Base-by-base conservation (phyloP, 2,888 invertebrate genomes). In the Thereva unica region DNA sequence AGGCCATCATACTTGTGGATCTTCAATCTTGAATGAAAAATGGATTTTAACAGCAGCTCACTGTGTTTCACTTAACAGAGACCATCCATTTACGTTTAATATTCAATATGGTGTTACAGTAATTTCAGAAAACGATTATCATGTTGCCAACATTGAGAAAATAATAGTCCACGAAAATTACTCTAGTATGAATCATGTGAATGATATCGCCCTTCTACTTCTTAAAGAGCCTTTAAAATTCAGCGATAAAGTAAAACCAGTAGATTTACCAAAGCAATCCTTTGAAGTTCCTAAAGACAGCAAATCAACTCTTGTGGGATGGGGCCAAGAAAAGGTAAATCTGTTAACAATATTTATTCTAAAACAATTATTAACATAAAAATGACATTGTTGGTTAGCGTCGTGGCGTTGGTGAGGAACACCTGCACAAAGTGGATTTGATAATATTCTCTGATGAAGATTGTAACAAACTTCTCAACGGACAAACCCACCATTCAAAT, bases 131-230 rank as follows among this genome's bases (percentile, higher is more conserved):
- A 35, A n/a, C 0, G 75, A 75, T 8, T 69, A 71, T 7, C 78
- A 77, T 70, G 71, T 78, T 6, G 72, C 74, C 4, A 37, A 66
- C 0, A 71, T 80, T 4, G 71, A 73, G 41, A 71, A 72, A 3
- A 72, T 79, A 12, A 74, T 81, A n/a, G 70, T 72, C 35, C 83
- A 82, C 49, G 75, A 78, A 6, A n/a, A 54, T 0, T 83, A 78
- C 71, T 72, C 71, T 0, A 3, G 0, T 4, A 67, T 69, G 0
- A 69, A 69, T 6, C 76, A 76, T 55, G 78, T 80, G 66, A 81
- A 81, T 66, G 83, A 83, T 44, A 78, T 82, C 10, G 77, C 81
- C 4, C 66, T 84, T 40, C 61, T 84, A 23, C 73, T 80, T 75
- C 72, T 79, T 64, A 66, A 57, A 2, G 69, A 64, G 0, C 71